phyloP scores from a whole-genome alignment of 2,888 invertebrate species.

The Meloe dianella region DNA sequence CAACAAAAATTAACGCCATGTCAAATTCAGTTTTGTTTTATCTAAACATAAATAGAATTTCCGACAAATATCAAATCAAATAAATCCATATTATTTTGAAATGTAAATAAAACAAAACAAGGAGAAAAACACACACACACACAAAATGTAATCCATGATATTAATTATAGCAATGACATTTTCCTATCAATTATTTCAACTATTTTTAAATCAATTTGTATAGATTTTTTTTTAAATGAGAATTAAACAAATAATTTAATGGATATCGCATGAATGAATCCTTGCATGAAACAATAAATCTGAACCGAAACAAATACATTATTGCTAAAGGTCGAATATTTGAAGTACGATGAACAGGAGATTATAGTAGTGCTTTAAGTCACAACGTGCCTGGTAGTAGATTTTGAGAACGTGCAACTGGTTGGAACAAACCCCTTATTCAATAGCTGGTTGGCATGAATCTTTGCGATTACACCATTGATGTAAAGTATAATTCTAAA shows the following conservation, averaged over 20 bases:
- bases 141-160: too few species aligned
- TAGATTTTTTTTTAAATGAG: not conserved
- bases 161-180: not conserved
- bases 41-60: slow-evolving; percentile 14
- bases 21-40: slow-evolving; percentile 13
- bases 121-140: slow-evolving; percentile 2
- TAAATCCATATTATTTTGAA: slow-evolving; percentile 10
- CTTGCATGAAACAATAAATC: too few species aligned
- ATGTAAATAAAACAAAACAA: slow-evolving; percentile 4
- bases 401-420: too few species aligned
- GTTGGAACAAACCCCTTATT: not conserved
- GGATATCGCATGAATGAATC: too few species aligned
- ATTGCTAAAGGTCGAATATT: too few species aligned
- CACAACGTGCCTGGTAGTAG: too few species aligned
- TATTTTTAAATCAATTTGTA: not conserved
- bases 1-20: slow-evolving; percentile 13
- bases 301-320: too few species aligned
- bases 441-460: too few species aligned
- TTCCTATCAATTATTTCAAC: not conserved
- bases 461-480: not conserved
- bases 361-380: too few species aligned
- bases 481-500: not conserved
- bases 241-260: not conserved
- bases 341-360: too few species aligned
- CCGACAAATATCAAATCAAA: slow-evolving; percentile 11